Percentiles rank a stretch among this genome's conserved stretches.
phyloP scores from a whole-genome alignment of 1,140 invertebrate species.

The Piezodorus guildinii region DNA sequence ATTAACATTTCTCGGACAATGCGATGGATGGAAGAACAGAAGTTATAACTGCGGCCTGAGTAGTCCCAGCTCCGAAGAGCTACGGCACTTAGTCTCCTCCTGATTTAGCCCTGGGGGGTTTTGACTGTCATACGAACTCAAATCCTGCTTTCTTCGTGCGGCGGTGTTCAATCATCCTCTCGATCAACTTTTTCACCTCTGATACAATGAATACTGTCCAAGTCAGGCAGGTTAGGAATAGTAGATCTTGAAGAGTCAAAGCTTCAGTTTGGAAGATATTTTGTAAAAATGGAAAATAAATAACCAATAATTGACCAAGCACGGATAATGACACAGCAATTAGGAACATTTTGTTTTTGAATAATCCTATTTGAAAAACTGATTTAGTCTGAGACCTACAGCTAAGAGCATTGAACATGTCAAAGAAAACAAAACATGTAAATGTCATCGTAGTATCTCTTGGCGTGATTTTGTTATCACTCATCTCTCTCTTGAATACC shows the following conservation, averaged over 20 bases:
- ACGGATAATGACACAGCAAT: constrained; percentile 86
- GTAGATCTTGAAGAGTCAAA: constrained; percentile 72
- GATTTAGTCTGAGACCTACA: constrained; percentile 72
- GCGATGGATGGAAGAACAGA: constrained; percentile 5
- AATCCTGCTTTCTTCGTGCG: constrained; percentile 39
- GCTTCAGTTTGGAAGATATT: constrained; percentile 96
- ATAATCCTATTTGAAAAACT: constrained; percentile 65
- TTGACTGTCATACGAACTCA: constrained; percentile 48
- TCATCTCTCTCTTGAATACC: constrained; percentile 96
- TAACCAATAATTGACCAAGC: constrained; percentile 89
- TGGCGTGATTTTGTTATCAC: constrained; percentile 72
- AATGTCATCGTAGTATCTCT: constrained; percentile 99
- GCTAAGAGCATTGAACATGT: constrained; percentile 99
- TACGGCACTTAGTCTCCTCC: constrained; percentile 25
- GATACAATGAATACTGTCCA: constrained; percentile 92
- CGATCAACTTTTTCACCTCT: constrained; percentile 87
- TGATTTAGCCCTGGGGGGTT: constrained; percentile 36
- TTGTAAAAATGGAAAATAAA: constrained; percentile 94
- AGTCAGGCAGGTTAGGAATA: constrained; percentile 78
- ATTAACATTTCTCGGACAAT: no score
- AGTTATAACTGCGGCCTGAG: constrained; percentile 4
- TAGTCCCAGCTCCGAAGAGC: background rate
- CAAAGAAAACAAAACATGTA: constrained; percentile 99
- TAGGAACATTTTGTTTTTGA: constrained; percentile 89
- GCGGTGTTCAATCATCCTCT: constrained; percentile 54